Conservation (phyloP, 2,888 invertebrate genomes). For the Seira sanloemensis region DNA sequence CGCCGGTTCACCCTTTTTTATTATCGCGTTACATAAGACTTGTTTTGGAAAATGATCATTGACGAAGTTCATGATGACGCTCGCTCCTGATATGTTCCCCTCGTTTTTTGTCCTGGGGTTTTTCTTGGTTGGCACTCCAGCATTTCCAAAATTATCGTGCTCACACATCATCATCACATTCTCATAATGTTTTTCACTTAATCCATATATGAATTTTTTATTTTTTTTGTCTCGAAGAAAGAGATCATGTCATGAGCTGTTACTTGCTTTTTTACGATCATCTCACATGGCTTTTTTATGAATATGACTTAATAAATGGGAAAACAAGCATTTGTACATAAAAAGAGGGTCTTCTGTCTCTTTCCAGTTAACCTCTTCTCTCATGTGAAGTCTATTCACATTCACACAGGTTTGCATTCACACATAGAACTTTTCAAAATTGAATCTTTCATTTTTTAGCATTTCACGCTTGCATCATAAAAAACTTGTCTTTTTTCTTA, state of each 20-base stretch:
- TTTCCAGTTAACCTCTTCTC: no score
- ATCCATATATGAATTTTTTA: not conserved
- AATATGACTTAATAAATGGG: slow-evolving; percentile 17
- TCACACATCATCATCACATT: not conserved
- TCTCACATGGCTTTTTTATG: slow-evolving; percentile 19
- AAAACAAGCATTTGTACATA: slow-evolving; percentile 9
- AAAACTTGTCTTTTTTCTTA: no score
- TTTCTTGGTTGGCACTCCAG: not conserved
- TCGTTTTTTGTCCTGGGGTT: not conserved
- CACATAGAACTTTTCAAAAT: no score
- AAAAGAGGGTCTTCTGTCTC: not conserved
- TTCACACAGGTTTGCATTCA: no score
- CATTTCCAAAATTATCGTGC: not conserved
- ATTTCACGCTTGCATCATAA: no score
- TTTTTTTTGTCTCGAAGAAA: slow-evolving; percentile 3
- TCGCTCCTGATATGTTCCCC: not conserved
- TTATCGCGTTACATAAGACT: not conserved
- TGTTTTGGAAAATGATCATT: not conserved
- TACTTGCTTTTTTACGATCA: slow-evolving; percentile 16
- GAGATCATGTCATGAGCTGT: slow-evolving; percentile 16
- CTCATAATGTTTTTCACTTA: not conserved
- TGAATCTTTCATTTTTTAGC: no score
- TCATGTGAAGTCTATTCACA: no score
- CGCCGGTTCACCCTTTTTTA: not conserved
- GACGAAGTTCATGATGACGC: not conserved